Evolutionary conservation across 2,113 vertebrate genomes (phyloP), one percentile per base, ranked within the genome.

Genomic region (Pogonocichla stellata): DNA sequence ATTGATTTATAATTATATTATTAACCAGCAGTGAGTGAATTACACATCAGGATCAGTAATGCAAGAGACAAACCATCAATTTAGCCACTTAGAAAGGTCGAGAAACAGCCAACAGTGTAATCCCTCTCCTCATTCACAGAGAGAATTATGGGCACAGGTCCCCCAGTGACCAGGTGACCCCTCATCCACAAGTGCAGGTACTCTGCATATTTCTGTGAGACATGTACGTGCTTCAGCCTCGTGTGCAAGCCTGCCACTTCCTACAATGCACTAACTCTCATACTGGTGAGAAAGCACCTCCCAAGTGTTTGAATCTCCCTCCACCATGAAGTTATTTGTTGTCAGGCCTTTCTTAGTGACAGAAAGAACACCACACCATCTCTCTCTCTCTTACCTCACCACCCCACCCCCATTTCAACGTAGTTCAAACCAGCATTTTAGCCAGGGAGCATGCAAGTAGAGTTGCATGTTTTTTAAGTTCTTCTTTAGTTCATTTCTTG

Each of bases 211-310:
- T 70, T 25, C n/a, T 47, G 7, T 24, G 29, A 17, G 38, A 24
- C 2, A 31, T 43, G 10, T 10, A 26, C 5, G 1, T 51, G 8
- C 1, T 65, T 51, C 8, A 2, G 26, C 13, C 47, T 72, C 17
- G 11, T 11, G 5, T 14, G 14, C 28, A 69, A 8, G 15, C 10
- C 33, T 80, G 19, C 8, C 7, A 0, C 14, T 85, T 78, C 23
- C 60, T 34, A 9, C 18, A 77, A 3, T 19, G 16, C 31, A 54
- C 9, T 48, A 60, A 78, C 20, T 8, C 14, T 78, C 26, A n/a
- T 5, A 33, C 2, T 0, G 0, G 2, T 66, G 14, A 80, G 15
- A 62, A 71, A 48, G 3, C 18, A 47, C 11, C 5, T 45, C 24
- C 7, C 26, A 72, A 15, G 28, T 6, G 8, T 40, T 89, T 70